Base-by-base conservation (phyloP, 2,797 vertebrate species). In the Cuculus canorus region DNA sequence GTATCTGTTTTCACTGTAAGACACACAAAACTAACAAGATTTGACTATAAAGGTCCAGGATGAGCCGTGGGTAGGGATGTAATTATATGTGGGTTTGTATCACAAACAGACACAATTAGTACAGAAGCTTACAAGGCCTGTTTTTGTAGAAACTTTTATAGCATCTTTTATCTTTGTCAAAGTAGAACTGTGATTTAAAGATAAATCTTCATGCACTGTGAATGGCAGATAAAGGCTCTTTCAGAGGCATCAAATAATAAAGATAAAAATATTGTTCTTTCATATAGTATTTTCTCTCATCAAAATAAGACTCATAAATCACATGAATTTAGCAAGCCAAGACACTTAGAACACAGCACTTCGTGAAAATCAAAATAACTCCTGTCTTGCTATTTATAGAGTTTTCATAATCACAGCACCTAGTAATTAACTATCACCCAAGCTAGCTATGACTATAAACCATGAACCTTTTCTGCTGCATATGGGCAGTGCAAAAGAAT, bases 221-320 rank as follows among this genome's bases (percentile, higher is more conserved):
- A 94, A 93, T 91, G 89, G 66, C 82, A 94, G 87, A 95, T 91
- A 92, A 94, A 95, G 93, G 91, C 72, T 77, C 43, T 88, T 84
- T 79, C 80, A 93, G 37, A 94, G 54, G 60, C 85, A 90, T 30
- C 87, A 92, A 72, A 96, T 78, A 93, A 86, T 81, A 75, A 88
- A 92, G 76, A 80, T 57, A 70, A 92, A 96, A 91, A 94, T 69
- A 83, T 19, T 88, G 41, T 56, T 90, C 47, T 94, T 88, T 57
- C 41, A 93, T 64, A 77, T 22, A 63, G 45, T 82, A 94, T 86
- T 92, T 94, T 93, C 35, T 85, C 48, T 88, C 48, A 30, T 81
- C 83, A 93, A 95, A 96, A 72, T 8, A 77, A 27, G 53, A 80
- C 59, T 91, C 48, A 83, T 37, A 92, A 90, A 77, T 89, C 71